These are phyloP conservation scores for Amphimallon solstitiale DNA, from an alignment of 2,888 invertebrate genomes.

Conservation along the genomic window DNA sequence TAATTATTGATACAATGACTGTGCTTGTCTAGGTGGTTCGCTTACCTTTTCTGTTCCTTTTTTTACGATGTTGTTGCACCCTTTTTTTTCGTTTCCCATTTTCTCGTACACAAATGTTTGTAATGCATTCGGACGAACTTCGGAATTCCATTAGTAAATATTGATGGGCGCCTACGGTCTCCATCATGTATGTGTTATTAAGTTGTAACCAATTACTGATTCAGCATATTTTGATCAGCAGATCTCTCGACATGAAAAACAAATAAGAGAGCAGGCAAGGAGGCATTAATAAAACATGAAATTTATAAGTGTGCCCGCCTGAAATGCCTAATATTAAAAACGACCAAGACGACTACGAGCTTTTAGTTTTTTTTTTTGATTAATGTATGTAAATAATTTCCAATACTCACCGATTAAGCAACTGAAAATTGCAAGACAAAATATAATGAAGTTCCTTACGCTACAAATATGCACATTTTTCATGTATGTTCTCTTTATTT, in stretches of 20 bases:
- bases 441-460: too few relatives aligned
- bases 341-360: too few relatives aligned
- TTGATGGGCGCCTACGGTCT: slow-evolving; percentile 40
- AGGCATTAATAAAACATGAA: slow-evolving; percentile 44
- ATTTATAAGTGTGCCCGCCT: slow-evolving; percentile 42
- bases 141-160: slow-evolving; percentile 45
- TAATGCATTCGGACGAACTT: not conserved
- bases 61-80: slow-evolving; percentile 2
- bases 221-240: slow-evolving; percentile 42
- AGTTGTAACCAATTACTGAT: slow-evolving; percentile 45
- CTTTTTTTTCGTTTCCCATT: slow-evolving; percentile 37
- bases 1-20: slow-evolving; percentile 9
- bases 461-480: too few relatives aligned
- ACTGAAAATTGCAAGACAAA: too few relatives aligned
- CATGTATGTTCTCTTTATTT: too few relatives aligned
- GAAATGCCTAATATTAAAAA: slow-evolving; percentile 34
- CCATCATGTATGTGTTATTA: slow-evolving; percentile 44
- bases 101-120: too few relatives aligned
- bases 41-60: not conserved
- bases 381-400: too few relatives aligned
- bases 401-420: too few relatives aligned
- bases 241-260: slow-evolving; percentile 22
- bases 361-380: too few relatives aligned
- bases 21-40: too few relatives aligned
- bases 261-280: slow-evolving; percentile 25